Evolutionary conservation across 2,797 vertebrate genomes (phyloP), one percentile per base, ranked within the genome.

Genomic region (Glyptemys insculpta): DNA sequence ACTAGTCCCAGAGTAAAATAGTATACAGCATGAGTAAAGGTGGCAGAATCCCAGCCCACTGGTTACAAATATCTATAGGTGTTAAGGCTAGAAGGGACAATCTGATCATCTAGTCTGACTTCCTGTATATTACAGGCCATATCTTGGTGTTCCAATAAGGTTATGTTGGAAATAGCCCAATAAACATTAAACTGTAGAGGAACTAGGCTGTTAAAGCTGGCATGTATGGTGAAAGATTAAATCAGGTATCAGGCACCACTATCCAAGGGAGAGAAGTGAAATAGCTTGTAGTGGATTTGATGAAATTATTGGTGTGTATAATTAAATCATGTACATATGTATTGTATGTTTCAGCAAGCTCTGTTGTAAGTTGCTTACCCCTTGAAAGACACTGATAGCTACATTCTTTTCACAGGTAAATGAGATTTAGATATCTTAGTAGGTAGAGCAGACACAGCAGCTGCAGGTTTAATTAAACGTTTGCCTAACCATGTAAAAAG

Each of bases 381-480:
- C 93, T 81, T 95, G 83, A 95, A 97, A 97, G 83, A 93, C 91
- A 94, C 31, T 27, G 91, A 68, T 29, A 86, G 29, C 2, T 37
- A 82, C 21, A 72, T 87, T 86, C 91, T 96, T 96, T 91, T 83
- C 91, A 92, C 95, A 97, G 96, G 95, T 97, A 92, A 97, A 95
- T 76, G 80, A 85, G 91, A 83, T 88, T 95, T 84, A 90, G 95
- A 31, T 68, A 84, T 80, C 81, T 91, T 95, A 87, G 86, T 85
- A 94, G 86, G 87, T 92, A 76, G 86, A 87, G 76, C 85, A 97
- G 95, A 89, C 91, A 86, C 21, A 79, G 95, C 97, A 97, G 95
- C 94, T 97, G 97, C 81, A 89, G 90, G 92, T 95, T 98, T 98
- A 97, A 98, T 98, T 96, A 98, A 98, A 97, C 5, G 1, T 97